phyloP scores from a whole-genome alignment of 2,113 vertebrate species.

The Pelusios castaneus region DNA sequence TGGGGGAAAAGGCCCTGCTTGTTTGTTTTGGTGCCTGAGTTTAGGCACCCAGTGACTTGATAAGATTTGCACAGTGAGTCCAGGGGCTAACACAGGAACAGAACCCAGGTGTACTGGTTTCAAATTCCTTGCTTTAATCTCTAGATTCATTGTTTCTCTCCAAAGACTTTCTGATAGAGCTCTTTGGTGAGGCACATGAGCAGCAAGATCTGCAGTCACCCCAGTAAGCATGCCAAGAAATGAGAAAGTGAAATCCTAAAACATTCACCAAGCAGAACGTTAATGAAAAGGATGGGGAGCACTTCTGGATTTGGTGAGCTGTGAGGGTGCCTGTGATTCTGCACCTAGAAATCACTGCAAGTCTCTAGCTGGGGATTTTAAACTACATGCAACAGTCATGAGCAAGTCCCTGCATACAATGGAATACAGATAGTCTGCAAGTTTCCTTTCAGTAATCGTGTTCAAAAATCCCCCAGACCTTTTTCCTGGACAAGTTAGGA shows the following conservation, averaged over 20 bases:
- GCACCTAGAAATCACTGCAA: neutral
- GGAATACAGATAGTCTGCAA: neutral
- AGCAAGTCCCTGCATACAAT: neutral
- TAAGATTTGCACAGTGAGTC: too few species aligned
- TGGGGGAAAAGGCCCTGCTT: too few species aligned
- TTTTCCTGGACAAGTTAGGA: neutral
- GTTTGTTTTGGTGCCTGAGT: too few species aligned
- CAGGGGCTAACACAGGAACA: too few species aligned
- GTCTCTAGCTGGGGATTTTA: neutral
- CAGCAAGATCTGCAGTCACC: too few species aligned
- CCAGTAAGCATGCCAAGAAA: neutral
- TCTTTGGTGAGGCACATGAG: too few species aligned
- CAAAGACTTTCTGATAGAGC: too few species aligned
- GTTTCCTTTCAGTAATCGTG: neutral
- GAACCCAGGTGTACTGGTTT: too few species aligned
- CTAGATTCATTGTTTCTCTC: too few species aligned
- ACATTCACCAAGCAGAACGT: fast-evolving
- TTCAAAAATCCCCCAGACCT: fast-evolving
- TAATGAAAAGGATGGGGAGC: neutral
- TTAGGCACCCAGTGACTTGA: too few species aligned
- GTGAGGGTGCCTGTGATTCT: fast-evolving
- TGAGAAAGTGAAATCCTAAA: neutral
- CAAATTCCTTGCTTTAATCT: too few species aligned
- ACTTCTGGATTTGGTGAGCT: neutral
- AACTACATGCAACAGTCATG: neutral